These are phyloP conservation scores for Linepithema humile DNA, from an alignment of 1,140 invertebrate genomes.

Conservation along the genomic window DNA sequence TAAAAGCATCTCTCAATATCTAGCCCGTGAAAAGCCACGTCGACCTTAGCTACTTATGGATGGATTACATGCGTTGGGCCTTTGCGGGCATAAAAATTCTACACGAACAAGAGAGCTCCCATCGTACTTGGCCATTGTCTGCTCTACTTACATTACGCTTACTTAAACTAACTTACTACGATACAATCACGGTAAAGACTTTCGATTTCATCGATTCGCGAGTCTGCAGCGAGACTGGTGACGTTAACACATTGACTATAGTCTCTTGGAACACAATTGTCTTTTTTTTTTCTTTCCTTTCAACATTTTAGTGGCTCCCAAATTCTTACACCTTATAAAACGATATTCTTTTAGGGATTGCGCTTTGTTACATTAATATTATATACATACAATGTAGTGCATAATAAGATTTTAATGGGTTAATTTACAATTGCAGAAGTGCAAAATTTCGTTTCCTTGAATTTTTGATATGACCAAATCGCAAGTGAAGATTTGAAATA, in stretches of 20 bases:
- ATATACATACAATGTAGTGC: background rate
- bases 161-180: conserved; percentile 60
- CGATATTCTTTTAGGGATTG: background rate
- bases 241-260: conserved; percentile 14
- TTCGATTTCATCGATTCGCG: conserved; percentile 48
- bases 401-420: background rate
- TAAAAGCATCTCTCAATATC: conserved; percentile 74
- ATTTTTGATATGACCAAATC: background rate
- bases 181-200: conserved; percentile 55
- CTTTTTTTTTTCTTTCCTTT: conserved; percentile 12
- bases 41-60: conserved; percentile 80
- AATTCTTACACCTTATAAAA: background rate
- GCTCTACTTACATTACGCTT: conserved; percentile 67
- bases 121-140: conserved; percentile 63
- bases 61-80: conserved; percentile 82
- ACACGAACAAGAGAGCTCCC: conserved; percentile 76
- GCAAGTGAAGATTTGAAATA: background rate
- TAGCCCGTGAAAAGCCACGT: conserved; percentile 70
- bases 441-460: background rate
- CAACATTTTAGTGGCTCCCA: background rate
- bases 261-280: conserved; percentile 55
- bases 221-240: conserved; percentile 42
- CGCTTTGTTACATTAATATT: conserved; percentile 8
- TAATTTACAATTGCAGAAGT: background rate
- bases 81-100: conserved; percentile 80